These are phyloP conservation scores for Pseudomyrmex gracilis DNA, from an alignment of 1,140 invertebrate species.

Conservation along the genomic window DNA sequence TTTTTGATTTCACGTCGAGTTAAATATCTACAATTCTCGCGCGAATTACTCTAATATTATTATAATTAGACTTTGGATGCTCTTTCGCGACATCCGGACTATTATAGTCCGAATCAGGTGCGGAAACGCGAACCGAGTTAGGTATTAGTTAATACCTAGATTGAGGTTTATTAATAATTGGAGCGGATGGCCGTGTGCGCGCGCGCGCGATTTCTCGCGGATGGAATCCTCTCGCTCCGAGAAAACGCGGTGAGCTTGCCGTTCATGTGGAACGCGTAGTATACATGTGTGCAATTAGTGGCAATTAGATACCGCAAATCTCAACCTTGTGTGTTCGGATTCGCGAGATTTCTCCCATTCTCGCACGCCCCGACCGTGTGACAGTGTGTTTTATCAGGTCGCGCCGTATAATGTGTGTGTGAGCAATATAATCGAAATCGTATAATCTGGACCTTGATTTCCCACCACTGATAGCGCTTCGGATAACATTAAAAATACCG, in stretches of 20 bases:
- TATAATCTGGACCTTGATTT: slow-evolving; percentile 42
- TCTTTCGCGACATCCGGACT: background rate
- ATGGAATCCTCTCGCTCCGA: slow-evolving; percentile 26
- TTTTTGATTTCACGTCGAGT: slow-evolving; percentile 4
- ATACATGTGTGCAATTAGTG: slow-evolving; percentile 48
- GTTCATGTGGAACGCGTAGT: slow-evolving; percentile 32
- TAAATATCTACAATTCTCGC: background rate
- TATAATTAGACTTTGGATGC: background rate
- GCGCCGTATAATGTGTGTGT: slow-evolving; percentile 21
- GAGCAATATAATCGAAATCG: slow-evolving; percentile 42
- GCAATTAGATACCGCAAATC: slow-evolving; percentile 53
- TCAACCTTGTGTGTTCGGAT: slow-evolving; percentile 30
- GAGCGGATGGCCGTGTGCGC: slow-evolving; percentile 21
- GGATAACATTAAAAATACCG: slow-evolving; percentile 44
- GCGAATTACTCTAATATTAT: background rate
- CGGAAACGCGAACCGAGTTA: slow-evolving; percentile 45
- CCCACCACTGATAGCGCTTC: slow-evolving; percentile 22
- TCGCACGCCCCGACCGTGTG: slow-evolving; percentile 40
- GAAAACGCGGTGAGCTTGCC: slow-evolving; percentile 45
- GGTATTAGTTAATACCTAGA: slow-evolving; percentile 50
- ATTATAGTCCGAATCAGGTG: slow-evolving; percentile 8
- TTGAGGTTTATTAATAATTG: slow-evolving; percentile 56
- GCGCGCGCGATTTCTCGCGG: slow-evolving; percentile 40
- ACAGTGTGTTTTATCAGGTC: slow-evolving; percentile 20
- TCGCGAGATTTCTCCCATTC: slow-evolving; percentile 45